phyloP scores from a whole-genome alignment of 2,888 invertebrate species.

The Parascotia fuliginaria region DNA sequence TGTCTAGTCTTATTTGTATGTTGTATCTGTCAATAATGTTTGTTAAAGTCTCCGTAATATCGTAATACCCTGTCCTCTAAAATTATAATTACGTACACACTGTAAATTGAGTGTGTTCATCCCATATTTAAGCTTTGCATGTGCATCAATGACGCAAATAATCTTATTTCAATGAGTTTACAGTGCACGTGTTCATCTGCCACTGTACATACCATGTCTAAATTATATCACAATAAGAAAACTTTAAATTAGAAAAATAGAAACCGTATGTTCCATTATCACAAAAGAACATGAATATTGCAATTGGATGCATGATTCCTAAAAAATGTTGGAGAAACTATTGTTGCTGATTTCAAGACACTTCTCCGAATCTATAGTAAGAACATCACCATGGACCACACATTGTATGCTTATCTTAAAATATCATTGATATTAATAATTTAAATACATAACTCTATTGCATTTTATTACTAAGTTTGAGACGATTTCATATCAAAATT shows the following conservation, averaged over 20 bases:
- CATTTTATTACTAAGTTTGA: too few species aligned
- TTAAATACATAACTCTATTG: too few species aligned
- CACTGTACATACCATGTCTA: constrained; percentile 24
- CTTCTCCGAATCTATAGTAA: too few species aligned
- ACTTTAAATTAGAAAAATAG: constrained; percentile 14
- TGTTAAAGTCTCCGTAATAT: too few species aligned
- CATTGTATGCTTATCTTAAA: too few species aligned
- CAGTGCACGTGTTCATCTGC: constrained; percentile 26
- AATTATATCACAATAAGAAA: constrained; percentile 9
- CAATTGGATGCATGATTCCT: background rate
- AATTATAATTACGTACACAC: constrained; percentile 3
- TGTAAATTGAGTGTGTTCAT: constrained; percentile 37
- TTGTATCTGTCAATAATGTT: too few species aligned
- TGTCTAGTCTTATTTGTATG: too few species aligned
- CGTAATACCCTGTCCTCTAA: too few species aligned
- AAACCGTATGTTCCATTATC: constrained; percentile 2
- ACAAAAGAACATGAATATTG: constrained; percentile 1
- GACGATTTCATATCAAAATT: too few species aligned
- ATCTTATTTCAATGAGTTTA: constrained; percentile 30
- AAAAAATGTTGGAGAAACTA: background rate
- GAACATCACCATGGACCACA: too few species aligned
- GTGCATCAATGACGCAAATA: constrained; percentile 49
- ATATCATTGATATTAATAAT: too few species aligned
- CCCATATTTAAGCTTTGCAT: constrained; percentile 35
- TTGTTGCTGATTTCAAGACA: too few species aligned